Conservation (phyloP, 2,113 vertebrate genomes). For the Plectropomus leopardus region DNA sequence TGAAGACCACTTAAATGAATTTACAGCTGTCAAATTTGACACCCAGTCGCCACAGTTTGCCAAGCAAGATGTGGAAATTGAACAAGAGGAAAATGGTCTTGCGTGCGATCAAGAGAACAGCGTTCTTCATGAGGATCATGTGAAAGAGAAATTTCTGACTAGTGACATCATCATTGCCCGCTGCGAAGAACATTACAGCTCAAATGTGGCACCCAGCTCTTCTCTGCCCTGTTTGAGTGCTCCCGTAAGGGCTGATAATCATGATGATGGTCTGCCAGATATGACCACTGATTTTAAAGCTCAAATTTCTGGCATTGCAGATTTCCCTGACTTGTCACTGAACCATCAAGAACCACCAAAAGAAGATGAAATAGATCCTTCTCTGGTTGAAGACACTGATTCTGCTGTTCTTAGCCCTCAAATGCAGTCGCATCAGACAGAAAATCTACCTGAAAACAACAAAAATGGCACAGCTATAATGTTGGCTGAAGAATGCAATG, state of each 20-base stretch:
- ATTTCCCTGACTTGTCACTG: not conserved
- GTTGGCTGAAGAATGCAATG: not conserved
- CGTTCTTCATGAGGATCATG: not conserved
- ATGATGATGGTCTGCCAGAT: not conserved
- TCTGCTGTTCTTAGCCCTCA: not conserved
- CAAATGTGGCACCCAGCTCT: not conserved
- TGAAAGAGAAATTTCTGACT: not conserved
- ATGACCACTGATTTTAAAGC: not conserved
- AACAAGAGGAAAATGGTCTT: not conserved
- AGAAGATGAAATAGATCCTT: not conserved
- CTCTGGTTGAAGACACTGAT: conserved; percentile 3
- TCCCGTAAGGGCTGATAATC: not conserved
- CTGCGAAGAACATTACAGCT: not conserved
- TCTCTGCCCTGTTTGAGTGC: not conserved
- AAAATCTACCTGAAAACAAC: not conserved
- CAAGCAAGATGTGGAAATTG: not conserved
- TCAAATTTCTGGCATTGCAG: not conserved
- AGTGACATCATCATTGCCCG: not conserved
- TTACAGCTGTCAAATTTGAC: not conserved
- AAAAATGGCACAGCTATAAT: not conserved
- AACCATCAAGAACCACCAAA: not conserved
- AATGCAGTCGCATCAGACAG: not conserved
- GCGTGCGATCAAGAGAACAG: not conserved
- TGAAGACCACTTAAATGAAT: not conserved
- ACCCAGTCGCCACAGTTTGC: not conserved